Conservation (phyloP, 2,113 vertebrate genomes). For the Alligator sinensis region DNA sequence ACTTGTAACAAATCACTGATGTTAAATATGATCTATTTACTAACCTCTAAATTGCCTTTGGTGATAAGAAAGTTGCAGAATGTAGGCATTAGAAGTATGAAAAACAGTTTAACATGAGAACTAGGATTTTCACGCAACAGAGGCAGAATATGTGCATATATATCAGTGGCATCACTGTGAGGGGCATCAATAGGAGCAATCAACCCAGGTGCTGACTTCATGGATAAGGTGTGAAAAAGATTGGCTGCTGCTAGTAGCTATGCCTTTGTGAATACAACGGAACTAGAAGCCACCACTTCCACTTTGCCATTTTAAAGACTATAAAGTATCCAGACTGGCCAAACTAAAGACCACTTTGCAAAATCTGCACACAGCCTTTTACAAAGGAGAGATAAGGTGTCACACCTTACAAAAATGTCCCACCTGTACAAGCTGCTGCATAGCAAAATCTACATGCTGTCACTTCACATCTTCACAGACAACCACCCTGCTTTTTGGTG, state of each 20-base stretch:
- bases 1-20: neutral
- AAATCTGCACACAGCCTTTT: neutral
- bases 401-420: neutral
- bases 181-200: too few species aligned
- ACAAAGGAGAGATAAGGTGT: too few species aligned
- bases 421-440: neutral
- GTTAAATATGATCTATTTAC: neutral
- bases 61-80: neutral
- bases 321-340: neutral
- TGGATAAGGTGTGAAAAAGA: too few species aligned
- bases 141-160: neutral
- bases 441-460: neutral
- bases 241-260: too few species aligned
- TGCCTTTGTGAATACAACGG: too few species aligned
- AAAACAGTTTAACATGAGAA: neutral
- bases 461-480: neutral
- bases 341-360: neutral
- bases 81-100: neutral
- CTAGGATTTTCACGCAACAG: neutral
- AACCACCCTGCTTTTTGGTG: neutral
- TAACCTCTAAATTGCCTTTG: neutral
- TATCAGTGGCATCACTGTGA: neutral
- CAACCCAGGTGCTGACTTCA: too few species aligned
- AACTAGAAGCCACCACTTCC: too few species aligned
- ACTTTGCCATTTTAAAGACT: neutral